Conservation (phyloP, 2,797 vertebrate genomes). For the Labroides dimidiatus region DNA sequence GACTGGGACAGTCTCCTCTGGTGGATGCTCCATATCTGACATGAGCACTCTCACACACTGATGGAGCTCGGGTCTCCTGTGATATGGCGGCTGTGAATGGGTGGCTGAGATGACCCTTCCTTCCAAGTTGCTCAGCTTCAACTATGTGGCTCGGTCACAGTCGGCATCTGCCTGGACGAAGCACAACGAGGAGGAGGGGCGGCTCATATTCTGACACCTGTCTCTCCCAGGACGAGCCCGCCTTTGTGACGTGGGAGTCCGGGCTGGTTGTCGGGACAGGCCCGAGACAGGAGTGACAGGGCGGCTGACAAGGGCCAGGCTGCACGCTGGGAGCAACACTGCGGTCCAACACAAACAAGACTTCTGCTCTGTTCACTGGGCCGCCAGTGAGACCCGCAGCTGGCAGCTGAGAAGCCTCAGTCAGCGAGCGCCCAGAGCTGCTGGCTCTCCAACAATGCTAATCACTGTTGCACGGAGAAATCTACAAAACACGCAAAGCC, state of each 20-base stretch:
- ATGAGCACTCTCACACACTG: conserved; percentile 40
- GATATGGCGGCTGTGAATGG: conserved; percentile 53
- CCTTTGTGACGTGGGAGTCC: conserved; percentile 64
- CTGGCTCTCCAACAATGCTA: conserved; percentile 32
- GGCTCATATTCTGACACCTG: conserved; percentile 69
- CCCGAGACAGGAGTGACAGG: conserved; percentile 70
- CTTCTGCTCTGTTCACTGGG: conserved; percentile 71
- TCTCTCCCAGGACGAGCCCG: conserved; percentile 68
- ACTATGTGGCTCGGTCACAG: conserved; percentile 48
- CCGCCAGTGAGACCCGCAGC: conserved; percentile 45
- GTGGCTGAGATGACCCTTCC: conserved; percentile 60
- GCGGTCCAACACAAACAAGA: conserved; percentile 65
- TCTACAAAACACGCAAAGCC: conserved; percentile 34
- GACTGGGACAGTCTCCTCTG: conserved; percentile 60
- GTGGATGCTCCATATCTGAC: conserved; percentile 65
- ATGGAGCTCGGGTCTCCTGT: conserved; percentile 41
- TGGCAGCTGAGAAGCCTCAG: conserved; percentile 62
- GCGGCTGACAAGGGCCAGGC: conserved; percentile 65
- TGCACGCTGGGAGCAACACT: conserved; percentile 63
- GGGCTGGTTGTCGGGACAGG: conserved; percentile 63
- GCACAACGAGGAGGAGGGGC: not conserved
- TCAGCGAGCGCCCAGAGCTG: conserved; percentile 21
- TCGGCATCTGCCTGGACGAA: conserved; percentile 63
- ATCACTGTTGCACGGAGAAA: conserved; percentile 38
- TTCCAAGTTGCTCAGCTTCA: conserved; percentile 68